Base-by-base conservation (phyloP, 2,797 vertebrate genomes). In the Paramormyrops hopkinsi region DNA sequence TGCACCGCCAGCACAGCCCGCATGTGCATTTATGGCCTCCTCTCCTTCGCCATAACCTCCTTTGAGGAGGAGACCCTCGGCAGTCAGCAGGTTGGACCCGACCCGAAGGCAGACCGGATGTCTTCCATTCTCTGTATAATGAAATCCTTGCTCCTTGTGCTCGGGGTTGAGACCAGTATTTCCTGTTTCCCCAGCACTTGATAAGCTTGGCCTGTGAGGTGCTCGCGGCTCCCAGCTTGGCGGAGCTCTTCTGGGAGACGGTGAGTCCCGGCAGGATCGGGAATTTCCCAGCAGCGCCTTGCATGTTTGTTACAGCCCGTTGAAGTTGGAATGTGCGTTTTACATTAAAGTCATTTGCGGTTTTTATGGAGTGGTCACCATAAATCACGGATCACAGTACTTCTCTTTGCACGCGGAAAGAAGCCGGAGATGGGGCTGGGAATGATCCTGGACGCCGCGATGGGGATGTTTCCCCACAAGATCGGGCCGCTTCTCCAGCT, bases 231-330 rank as follows among this genome's bases (percentile, higher is more conserved):
- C 97, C 98, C 88, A 98, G 95, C 93, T 96, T 99, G 92, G 97
- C 98, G 8, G 98, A 99, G 92, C 95, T 99, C 41, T 99, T 99
- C 92, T 99, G 99, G 99, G 98, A 98, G 94, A 97, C 97, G 44
- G 99, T 99, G 93, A 97, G 97, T 93, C 5, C 41, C 54, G 17
- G 54, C 19, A 86, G 50, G 86, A 91, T 65, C 25, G 3, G 56
- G 44, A 44, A 62, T 41, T 76, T 41, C 29, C 73, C 73, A 19
- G 33, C 12, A 44, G 33, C 1, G 29, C 33, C 12, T 6, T 41
- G 37, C 14, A 17, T 37, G 73, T 19, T 41, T 44, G 14, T 41
- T 14, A 7, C 12, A 1, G 73, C 33, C 5, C 14, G 62, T 12
- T 19, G 1, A 41, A 76, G 33, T 5, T 37, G 12, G 14, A 41